Base-by-base conservation (phyloP, 1,140 invertebrate genomes). In the Dreissena rostriformis region DNA sequence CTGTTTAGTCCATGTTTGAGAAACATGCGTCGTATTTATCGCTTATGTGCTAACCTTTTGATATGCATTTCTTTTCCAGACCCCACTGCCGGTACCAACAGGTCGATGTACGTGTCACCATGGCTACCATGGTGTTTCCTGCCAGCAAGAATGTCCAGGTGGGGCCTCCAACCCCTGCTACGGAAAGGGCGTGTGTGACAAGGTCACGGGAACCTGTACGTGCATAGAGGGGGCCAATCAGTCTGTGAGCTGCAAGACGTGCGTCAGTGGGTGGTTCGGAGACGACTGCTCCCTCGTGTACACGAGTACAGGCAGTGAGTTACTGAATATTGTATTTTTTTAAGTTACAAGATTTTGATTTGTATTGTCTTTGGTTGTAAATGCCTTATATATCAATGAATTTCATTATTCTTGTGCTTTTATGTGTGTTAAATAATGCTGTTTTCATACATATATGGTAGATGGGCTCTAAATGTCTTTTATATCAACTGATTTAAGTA, bases 101-200 rank as follows among this genome's bases (percentile, higher is more conserved):
- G 65, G 77, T 51, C 65, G n/a, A 22, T 90, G 88, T 61, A 29
- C 68, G 26, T 90, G 88, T 84, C 29, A 76, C 22, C 70, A 83
- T 74, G 88, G 88, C 61, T 90, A 90, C 83, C 87, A 81, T 86
- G 88, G 87, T n/a, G 22, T 71, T 1, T 53, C 74, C 11, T 90
- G 88, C 51, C 24, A 86, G 74, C 22, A 80, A 61, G 61, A 75
- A 17, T 90, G 88, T 76, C 73, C 82, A 79, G 88, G 88, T 66
- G 87, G 88, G 12, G 84, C 65, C 12, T 17, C 0, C 53, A 81
- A 72, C 29, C 84, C 88, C 14, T 90, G 87, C 66, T 85, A 83
- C 68, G 86, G 85, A n/a, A 87, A 87, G 55, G 88, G 88, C 7
- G 12, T 49, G 0, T 90, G 88, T 29, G 65, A 86, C n/a, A 53